Evolutionary conservation across 2,113 vertebrate genomes (phyloP).

Genomic region (Saccopteryx bilineata): DNA sequence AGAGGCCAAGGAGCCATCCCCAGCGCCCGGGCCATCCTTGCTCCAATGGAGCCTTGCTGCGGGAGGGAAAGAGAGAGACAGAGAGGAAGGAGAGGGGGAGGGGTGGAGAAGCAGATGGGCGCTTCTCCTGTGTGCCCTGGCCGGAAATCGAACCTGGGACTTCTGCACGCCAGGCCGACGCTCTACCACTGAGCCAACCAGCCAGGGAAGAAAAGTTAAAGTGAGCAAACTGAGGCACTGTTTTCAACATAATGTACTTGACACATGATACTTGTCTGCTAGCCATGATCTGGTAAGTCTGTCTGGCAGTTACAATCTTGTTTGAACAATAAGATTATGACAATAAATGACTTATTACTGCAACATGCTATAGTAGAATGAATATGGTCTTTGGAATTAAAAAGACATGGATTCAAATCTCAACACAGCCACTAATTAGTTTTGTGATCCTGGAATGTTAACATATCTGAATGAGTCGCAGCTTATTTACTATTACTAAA

Average conservation of each 20-base stretch:
- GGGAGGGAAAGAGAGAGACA: too few species aligned
- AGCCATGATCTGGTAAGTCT: background rate
- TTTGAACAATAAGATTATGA: background rate
- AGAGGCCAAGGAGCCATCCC: too few species aligned
- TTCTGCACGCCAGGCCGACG: too few species aligned
- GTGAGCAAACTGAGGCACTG: background rate
- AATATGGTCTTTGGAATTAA: background rate
- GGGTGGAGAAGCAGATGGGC: too few species aligned
- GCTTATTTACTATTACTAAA: background rate
- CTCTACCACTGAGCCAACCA: too few species aligned
- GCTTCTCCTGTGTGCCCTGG: too few species aligned
- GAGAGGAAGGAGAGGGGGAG: too few species aligned
- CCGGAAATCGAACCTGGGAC: too few species aligned
- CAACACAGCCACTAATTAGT: background rate
- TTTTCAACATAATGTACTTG: background rate
- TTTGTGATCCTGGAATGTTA: background rate
- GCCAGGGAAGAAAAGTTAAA: background rate
- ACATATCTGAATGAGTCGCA: background rate
- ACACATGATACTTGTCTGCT: background rate
- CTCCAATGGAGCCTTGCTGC: too few species aligned
- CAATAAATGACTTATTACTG: background rate
- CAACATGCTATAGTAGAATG: background rate
- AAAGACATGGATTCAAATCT: background rate
- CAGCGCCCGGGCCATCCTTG: too few species aligned
- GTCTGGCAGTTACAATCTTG: background rate